These are phyloP conservation scores for Chlorops oryzae DNA, from an alignment of 1,140 invertebrate genomes.

Conservation along the genomic window DNA sequence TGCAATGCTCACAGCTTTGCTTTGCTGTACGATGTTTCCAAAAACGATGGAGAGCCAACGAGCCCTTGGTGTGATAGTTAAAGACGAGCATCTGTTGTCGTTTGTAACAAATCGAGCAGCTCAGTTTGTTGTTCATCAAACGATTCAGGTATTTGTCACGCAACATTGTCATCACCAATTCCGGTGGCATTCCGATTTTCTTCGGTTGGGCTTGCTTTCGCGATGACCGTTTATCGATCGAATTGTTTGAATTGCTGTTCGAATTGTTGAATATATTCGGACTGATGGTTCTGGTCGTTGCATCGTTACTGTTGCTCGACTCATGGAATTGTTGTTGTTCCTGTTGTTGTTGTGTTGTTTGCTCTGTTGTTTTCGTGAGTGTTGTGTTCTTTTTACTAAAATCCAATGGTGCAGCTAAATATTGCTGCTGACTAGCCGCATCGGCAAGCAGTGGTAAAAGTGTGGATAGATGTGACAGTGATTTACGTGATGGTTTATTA, in stretches of 20 bases:
- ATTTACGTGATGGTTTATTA: constrained; percentile 35
- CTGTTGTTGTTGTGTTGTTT: constrained; percentile 1
- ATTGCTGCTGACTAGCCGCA: constrained; percentile 40
- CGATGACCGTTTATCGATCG: constrained; percentile 25
- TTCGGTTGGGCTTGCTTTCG: constrained; percentile 47
- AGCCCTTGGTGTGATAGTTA: constrained; percentile 49
- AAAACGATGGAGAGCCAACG: constrained; percentile 47
- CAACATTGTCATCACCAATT: constrained; percentile 31
- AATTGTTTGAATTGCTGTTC: too few species aligned
- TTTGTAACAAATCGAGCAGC: constrained; percentile 24
- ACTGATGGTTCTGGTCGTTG: too few species aligned
- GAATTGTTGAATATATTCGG: too few species aligned
- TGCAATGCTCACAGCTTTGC: constrained; percentile 20
- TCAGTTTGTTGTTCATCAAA: constrained; percentile 30
- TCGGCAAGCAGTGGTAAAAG: constrained; percentile 37
- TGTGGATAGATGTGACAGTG: constrained; percentile 37
- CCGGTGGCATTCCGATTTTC: constrained; percentile 41
- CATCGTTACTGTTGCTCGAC: too few species aligned
- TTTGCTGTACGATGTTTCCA: constrained; percentile 45
- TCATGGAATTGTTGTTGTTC: background rate
- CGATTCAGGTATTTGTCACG: constrained; percentile 43
- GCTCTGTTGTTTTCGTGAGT: background rate
- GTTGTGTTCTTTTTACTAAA: constrained; percentile 31
- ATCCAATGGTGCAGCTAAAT: constrained; percentile 35
- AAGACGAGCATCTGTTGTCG: constrained; percentile 27